Evolutionary conservation across 2,888 invertebrate species (phyloP).

Genomic region (Acronicta psi): DNA sequence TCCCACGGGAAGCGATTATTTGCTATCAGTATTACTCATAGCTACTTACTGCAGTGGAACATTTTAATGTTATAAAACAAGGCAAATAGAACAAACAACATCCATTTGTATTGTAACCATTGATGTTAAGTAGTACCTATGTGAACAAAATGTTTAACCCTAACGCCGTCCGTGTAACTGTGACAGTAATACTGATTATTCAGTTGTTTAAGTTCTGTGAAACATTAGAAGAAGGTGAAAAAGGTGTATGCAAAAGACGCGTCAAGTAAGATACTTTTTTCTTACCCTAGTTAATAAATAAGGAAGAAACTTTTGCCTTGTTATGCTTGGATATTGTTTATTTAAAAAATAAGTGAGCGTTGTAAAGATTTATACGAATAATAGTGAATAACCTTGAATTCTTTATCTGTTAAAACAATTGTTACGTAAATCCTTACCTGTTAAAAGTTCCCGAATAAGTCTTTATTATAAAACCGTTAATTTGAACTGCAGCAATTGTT

Average conservation of each 20-base stretch:
- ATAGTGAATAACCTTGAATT: no score
- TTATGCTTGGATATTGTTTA: no score
- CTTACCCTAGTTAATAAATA: background rate
- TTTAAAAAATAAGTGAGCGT: no score
- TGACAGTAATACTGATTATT: conserved; percentile 17
- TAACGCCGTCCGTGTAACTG: conserved; percentile 16
- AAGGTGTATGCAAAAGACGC: conserved; percentile 30
- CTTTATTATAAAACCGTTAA: no score
- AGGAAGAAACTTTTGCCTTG: no score
- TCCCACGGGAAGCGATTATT: conserved; percentile 24
- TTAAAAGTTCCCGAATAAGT: no score
- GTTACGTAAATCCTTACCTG: no score
- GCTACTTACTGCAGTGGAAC: conserved; percentile 17
- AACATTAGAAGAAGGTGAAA: conserved; percentile 14
- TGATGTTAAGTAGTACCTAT: conserved; percentile 19
- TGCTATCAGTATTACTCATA: conserved; percentile 44
- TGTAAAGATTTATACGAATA: no score
- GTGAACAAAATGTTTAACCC: conserved; percentile 40
- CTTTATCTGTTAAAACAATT: no score
- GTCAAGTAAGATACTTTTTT: conserved; percentile 42
- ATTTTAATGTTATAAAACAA: conserved; percentile 41
- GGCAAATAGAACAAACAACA: conserved; percentile 24
- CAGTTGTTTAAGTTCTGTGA: conserved; percentile 30
- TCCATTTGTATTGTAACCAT: conserved; percentile 29
- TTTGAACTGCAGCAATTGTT: no score